Evolutionary conservation across 2,888 invertebrate genomes (phyloP).

Genomic region (Brenthis hecate): DNA sequence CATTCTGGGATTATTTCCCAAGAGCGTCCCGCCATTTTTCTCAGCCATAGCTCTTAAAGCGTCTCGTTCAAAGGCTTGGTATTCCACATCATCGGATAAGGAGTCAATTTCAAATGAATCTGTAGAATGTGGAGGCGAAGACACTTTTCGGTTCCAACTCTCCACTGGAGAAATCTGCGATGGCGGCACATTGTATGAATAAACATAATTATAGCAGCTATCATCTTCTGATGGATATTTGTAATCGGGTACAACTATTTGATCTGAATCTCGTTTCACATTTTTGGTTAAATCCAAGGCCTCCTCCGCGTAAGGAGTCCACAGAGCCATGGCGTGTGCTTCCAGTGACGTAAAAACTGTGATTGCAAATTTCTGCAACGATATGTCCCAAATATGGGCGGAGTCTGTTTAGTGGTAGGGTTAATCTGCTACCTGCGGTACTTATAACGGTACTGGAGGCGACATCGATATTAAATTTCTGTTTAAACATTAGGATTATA

Average conservation of each 20-base stretch:
- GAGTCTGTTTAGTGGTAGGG: conserved; percentile 34
- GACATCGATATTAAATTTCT: conserved; percentile 33
- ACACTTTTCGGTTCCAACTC: conserved; percentile 40
- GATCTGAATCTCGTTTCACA: conserved; percentile 49
- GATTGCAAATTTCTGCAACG: conserved; percentile 31
- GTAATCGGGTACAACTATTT: conserved; percentile 36
- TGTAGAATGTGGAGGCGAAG: conserved; percentile 74
- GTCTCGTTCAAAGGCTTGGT: conserved; percentile 86
- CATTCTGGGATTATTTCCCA: conserved; percentile 87
- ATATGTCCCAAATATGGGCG: conserved; percentile 38
- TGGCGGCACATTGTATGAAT: conserved; percentile 46
- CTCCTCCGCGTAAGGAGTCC: conserved; percentile 69
- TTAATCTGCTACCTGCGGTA: conserved; percentile 43
- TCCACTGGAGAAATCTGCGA: conserved; percentile 56
- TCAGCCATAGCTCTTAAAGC: conserved; percentile 86
- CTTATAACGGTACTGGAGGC: conserved; percentile 43
- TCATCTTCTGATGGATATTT: conserved; percentile 39
- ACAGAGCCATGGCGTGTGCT: conserved; percentile 57
- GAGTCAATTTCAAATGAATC: conserved; percentile 60
- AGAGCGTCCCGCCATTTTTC: conserved; percentile 82
- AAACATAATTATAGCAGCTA: conserved; percentile 27
- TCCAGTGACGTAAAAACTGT: conserved; percentile 24
- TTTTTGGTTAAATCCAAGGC: conserved; percentile 61
- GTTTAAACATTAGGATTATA: conserved; percentile 28
- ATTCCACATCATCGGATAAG: conserved; percentile 81